A percentile compares a stretch with the other conserved stretches of the same genome.
phyloP scores from a whole-genome alignment of 1,140 invertebrate genomes.

The Druon quercuslanigerum region DNA sequence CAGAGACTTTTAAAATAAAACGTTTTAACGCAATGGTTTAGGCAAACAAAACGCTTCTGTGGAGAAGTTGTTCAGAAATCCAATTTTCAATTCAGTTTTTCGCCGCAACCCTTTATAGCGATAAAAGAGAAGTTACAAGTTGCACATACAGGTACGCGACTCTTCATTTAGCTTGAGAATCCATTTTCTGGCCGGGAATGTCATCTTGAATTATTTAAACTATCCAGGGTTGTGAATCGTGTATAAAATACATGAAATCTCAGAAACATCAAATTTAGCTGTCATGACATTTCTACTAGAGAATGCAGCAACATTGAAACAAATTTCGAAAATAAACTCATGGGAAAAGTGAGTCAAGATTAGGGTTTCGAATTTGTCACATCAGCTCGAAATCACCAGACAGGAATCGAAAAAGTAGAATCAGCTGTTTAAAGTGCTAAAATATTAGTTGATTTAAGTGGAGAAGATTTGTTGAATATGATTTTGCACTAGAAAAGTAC shows the following conservation, averaged over 20 bases:
- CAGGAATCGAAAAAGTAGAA: conserved; percentile 32
- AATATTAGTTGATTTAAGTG: not conserved
- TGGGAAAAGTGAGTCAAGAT: conserved; percentile 17
- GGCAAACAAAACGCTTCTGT: too few relatives aligned
- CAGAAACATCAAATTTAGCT: conserved; percentile 17
- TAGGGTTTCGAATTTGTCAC: conserved; percentile 32
- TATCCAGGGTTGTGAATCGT: conserved; percentile 18
- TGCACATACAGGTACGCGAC: not conserved
- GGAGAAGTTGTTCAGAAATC: too few relatives aligned
- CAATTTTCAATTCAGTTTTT: too few relatives aligned
- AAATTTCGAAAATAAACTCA: conserved; percentile 25
- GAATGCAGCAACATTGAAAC: conserved; percentile 30
- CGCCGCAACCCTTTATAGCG: too few relatives aligned
- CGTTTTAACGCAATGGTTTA: too few relatives aligned
- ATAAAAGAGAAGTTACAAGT: too few relatives aligned
- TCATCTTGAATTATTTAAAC: not conserved
- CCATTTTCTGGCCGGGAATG: conserved; percentile 29
- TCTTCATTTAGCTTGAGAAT: not conserved
- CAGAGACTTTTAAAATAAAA: too few relatives aligned
- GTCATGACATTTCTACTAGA: not conserved
- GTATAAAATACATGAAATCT: not conserved
- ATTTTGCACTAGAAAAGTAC: conserved; percentile 29
- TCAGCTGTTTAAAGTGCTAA: conserved; percentile 4
- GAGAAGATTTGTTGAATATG: conserved; percentile 11
- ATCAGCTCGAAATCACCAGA: conserved; percentile 3